Evolutionary conservation across 1,140 invertebrate species (phyloP).

Genomic region (Thaumatotibia leucotreta): DNA sequence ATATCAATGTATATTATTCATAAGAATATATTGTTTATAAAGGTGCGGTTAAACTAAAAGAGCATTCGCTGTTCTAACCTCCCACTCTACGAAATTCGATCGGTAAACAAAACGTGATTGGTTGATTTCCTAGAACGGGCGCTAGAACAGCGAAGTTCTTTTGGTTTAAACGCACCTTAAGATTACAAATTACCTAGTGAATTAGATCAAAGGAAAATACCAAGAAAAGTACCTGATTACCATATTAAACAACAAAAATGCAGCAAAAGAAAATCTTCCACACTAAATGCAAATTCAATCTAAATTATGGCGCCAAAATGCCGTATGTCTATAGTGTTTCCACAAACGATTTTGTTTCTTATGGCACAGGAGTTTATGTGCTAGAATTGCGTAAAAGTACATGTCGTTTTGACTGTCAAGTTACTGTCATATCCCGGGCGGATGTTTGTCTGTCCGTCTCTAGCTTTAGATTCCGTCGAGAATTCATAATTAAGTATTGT

Average conservation of each 20-base stretch:
- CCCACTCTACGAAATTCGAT: too few species aligned
- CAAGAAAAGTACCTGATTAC: not conserved
- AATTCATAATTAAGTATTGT: slow-evolving; percentile 12
- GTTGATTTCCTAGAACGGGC: too few species aligned
- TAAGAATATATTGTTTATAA: too few species aligned
- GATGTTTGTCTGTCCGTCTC: slow-evolving; percentile 1
- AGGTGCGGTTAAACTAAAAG: too few species aligned
- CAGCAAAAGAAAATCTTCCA: not conserved
- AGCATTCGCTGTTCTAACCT: too few species aligned
- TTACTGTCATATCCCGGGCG: not conserved
- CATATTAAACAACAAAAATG: not conserved
- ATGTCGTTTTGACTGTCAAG: not conserved
- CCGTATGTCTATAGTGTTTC: not conserved
- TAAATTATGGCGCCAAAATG: not conserved
- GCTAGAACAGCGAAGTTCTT: too few species aligned
- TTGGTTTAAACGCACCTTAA: too few species aligned
- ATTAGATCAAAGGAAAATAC: not conserved
- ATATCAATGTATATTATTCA: too few species aligned
- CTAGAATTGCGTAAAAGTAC: not conserved
- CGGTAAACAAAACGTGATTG: too few species aligned
- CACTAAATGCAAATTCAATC: not conserved
- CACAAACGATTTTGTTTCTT: not conserved
- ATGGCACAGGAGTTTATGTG: not conserved
- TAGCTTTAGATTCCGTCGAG: slow-evolving; percentile 1
- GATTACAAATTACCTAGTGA: too few species aligned